Percentiles rank a stretch among this genome's conserved stretches.
These are phyloP conservation scores for Dolichomitus sp. DNA, from an alignment of 2,888 invertebrate genomes.

Conservation along the genomic window DNA sequence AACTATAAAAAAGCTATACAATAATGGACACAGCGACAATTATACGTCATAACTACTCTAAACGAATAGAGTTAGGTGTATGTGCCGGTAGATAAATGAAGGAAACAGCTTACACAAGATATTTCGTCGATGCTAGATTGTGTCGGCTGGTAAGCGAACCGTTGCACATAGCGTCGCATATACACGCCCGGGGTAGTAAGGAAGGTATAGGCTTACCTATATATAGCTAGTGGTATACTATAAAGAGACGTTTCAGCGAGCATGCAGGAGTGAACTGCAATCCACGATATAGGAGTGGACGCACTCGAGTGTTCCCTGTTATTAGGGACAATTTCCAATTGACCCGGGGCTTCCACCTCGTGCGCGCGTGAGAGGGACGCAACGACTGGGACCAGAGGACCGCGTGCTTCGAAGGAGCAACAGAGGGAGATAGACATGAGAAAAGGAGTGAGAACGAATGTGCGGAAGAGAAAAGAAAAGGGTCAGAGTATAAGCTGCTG, in stretches of 20 bases:
- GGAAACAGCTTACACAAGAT: slow-evolving; percentile 53
- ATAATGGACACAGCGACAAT: neutral
- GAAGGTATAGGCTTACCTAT: slow-evolving; percentile 46
- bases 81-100: neutral
- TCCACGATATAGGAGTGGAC: slow-evolving; percentile 83
- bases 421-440: slow-evolving; percentile 62
- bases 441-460: slow-evolving; percentile 50
- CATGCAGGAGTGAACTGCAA: slow-evolving; percentile 77
- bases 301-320: slow-evolving; percentile 83
- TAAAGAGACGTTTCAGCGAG: slow-evolving; percentile 81
- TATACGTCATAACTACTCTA: neutral
- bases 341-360: slow-evolving; percentile 80
- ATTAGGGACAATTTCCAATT: slow-evolving; percentile 86
- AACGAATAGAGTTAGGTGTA: neutral
- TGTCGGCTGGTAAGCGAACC: slow-evolving; percentile 45
- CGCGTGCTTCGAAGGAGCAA: slow-evolving; percentile 63
- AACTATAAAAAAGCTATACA: neutral
- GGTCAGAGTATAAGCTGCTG: slow-evolving; percentile 34
- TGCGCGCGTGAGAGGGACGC: slow-evolving; percentile 38
- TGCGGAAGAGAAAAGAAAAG: slow-evolving; percentile 61
- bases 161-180: slow-evolving; percentile 61
- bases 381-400: slow-evolving; percentile 27
- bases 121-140: slow-evolving; percentile 60
- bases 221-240: slow-evolving; percentile 54
- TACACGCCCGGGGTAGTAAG: slow-evolving; percentile 56